phyloP scores from a whole-genome alignment of 2,797 vertebrate genomes.

The Falco cherrug region DNA sequence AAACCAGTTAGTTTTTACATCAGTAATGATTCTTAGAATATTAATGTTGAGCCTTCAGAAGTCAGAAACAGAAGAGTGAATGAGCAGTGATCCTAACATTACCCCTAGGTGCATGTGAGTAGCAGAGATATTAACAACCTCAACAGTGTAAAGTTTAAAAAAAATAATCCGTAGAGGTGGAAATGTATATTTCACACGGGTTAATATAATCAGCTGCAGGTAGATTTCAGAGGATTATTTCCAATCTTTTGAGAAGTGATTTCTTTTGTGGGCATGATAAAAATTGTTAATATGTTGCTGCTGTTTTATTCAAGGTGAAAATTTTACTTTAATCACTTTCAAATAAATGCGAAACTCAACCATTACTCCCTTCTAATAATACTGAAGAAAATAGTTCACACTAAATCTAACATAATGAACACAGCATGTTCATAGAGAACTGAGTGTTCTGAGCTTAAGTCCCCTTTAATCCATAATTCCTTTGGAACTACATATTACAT shows the following conservation, averaged over 20 bases:
- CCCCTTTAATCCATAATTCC: conserved; percentile 71
- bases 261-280: conserved; percentile 71
- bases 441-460: conserved; percentile 68
- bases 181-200: conserved; percentile 39
- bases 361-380: conserved; percentile 69
- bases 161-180: background rate
- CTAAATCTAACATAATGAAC: conserved; percentile 76
- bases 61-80: conserved; percentile 37
- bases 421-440: conserved; percentile 67
- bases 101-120: conserved; percentile 40
- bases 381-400: conserved; percentile 70
- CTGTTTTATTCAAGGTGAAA: conserved; percentile 74
- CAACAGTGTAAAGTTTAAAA: background rate
- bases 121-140: conserved; percentile 45
- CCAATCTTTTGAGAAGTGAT: conserved; percentile 66
- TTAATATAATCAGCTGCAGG: conserved; percentile 70
- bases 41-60: conserved; percentile 67
- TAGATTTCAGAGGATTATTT: conserved; percentile 72
- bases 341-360: conserved; percentile 68
- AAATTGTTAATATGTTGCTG: conserved; percentile 71
- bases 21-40: conserved; percentile 70
- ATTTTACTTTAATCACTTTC: conserved; percentile 75
- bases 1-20: conserved; percentile 72
- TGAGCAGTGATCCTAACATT: conserved; percentile 44
- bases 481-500: conserved; percentile 70